Evolutionary conservation across 2,888 invertebrate species (phyloP).

Genomic region (Gari tellinella): DNA sequence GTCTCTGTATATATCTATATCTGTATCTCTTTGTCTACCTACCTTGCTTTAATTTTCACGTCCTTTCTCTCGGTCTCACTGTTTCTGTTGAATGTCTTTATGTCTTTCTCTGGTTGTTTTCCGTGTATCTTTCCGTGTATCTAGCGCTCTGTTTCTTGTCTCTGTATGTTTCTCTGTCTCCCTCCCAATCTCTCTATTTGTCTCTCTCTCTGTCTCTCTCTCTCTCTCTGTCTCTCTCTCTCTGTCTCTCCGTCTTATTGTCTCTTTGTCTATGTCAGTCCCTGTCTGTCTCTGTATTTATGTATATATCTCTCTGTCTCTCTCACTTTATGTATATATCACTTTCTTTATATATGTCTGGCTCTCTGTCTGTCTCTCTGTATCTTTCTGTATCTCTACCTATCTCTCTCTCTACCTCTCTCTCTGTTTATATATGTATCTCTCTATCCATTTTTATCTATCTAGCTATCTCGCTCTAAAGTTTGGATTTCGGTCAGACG

Average conservation of each 20-base stretch:
- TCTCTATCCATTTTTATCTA: not conserved
- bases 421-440: not conserved
- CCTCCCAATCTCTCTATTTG: not conserved
- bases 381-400: not conserved
- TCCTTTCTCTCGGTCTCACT: no score
- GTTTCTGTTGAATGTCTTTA: no score
- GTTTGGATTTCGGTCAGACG: no score
- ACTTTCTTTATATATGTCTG: not conserved
- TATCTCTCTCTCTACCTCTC: not conserved
- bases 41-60: no score
- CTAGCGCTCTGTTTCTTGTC: no score
- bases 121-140: no score
- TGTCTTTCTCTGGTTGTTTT: no score
- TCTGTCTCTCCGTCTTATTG: not conserved
- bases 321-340: not conserved
- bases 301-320: not conserved
- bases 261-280: not conserved
- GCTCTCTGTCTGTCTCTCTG: not conserved
- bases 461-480: slow-evolving; percentile 5
- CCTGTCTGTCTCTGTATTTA: not conserved
- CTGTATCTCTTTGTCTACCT: not conserved
- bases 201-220: not conserved
- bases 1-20: not conserved
- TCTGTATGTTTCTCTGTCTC: not conserved
- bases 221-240: not conserved